phyloP scores from a whole-genome alignment of 2,113 vertebrate genomes.

The Caranx ignobilis region DNA sequence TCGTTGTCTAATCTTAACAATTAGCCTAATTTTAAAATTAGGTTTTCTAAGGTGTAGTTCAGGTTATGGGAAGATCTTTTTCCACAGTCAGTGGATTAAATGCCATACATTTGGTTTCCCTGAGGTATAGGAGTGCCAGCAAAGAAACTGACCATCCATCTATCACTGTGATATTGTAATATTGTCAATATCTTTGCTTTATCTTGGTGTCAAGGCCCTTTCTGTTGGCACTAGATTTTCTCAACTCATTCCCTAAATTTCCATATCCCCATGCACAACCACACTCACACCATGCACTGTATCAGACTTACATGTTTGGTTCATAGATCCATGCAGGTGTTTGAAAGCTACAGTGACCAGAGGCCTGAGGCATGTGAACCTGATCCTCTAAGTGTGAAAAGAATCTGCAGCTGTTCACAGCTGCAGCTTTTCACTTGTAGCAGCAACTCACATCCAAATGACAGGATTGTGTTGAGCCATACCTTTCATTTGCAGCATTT shows the following conservation, averaged over 20 bases:
- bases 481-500: neutral
- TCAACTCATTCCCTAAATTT: too few relatives aligned
- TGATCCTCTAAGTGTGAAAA: neutral
- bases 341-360: conserved; percentile 6
- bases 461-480: neutral
- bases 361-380: conserved; percentile 9
- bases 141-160: too few relatives aligned
- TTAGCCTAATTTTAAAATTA: neutral
- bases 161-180: too few relatives aligned
- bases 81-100: too few relatives aligned
- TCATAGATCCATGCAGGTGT: neutral
- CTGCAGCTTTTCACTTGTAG: neutral
- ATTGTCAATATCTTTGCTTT: too few relatives aligned
- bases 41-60: neutral
- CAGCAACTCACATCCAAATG: neutral
- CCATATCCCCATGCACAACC: too few relatives aligned
- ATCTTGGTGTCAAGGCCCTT: too few relatives aligned
- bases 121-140: too few relatives aligned
- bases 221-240: too few relatives aligned
- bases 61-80: too few relatives aligned
- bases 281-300: too few relatives aligned
- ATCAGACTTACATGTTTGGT: too few relatives aligned
- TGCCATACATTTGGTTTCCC: neutral
- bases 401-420: neutral
- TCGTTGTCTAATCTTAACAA: neutral